Conservation (phyloP, 2,888 invertebrate genomes). For the Carabus problematicus region DNA sequence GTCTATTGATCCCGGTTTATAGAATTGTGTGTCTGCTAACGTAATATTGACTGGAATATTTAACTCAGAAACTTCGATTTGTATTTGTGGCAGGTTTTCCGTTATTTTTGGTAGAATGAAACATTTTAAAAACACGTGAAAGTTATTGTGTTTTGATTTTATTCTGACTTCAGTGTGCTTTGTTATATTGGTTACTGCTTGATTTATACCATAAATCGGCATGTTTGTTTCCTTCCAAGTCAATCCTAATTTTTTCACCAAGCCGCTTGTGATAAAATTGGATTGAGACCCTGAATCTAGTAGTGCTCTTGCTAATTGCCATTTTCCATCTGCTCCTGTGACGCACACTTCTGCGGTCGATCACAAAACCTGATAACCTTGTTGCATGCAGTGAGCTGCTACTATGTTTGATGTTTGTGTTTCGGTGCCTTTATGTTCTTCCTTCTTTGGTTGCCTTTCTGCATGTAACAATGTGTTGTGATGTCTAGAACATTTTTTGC, state of each 20-base stretch:
- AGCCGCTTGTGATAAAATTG: neutral
- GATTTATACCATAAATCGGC: slow-evolving; percentile 2
- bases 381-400: neutral
- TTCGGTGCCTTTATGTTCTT: neutral
- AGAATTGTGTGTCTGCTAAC: slow-evolving; percentile 44
- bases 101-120: slow-evolving; percentile 44
- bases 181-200: neutral
- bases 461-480: slow-evolving; percentile 2
- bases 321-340: neutral
- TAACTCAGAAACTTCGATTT: slow-evolving; percentile 31
- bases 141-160: slow-evolving; percentile 42
- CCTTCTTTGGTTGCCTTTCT: neutral
- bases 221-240: neutral
- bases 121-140: slow-evolving; percentile 36
- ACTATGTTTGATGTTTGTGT: neutral
- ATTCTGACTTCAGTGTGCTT: slow-evolving; percentile 11
- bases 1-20: slow-evolving; percentile 41
- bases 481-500: slow-evolving; percentile 1
- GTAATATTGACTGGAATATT: slow-evolving; percentile 42
- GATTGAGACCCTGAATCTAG: slow-evolving; percentile 15
- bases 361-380: neutral
- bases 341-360: slow-evolving; percentile 3
- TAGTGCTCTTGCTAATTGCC: slow-evolving; percentile 1
- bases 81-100: slow-evolving; percentile 40
- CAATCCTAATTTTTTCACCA: neutral